These are phyloP conservation scores for Musca vetustissima DNA, from an alignment of 1,140 invertebrate species.

Conservation along the genomic window DNA sequence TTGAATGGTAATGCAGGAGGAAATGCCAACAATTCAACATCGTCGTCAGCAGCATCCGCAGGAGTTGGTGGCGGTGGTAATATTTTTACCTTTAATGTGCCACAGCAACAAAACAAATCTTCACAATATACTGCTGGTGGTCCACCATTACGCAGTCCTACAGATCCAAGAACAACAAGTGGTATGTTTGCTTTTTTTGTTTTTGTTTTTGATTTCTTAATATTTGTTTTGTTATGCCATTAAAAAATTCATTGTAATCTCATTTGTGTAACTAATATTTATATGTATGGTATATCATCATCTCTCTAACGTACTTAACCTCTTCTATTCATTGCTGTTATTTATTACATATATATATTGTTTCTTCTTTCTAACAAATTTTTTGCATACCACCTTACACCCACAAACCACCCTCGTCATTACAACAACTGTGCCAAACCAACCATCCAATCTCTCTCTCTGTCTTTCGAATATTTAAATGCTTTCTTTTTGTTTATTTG, in stretches of 20 bases:
- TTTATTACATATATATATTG: no score
- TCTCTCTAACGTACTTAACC: not conserved
- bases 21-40: no score
- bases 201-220: not conserved
- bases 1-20: conserved; percentile 36
- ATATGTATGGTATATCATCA: not conserved
- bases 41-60: not conserved
- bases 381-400: no score
- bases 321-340: no score
- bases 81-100: conserved; percentile 54
- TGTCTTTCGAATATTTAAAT: no score
- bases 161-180: conserved; percentile 35
- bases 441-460: no score
- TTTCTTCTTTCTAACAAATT: no score
- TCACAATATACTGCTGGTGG: conserved; percentile 35
- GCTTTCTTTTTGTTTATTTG: no score
- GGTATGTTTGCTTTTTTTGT: conserved; percentile 30
- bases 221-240: not conserved
- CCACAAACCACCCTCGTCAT: no score
- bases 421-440: no score
- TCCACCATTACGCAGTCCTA: conserved; percentile 46
- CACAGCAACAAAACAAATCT: conserved; percentile 42
- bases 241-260: no score
- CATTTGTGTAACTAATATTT: no score
- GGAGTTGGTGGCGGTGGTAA: conserved; percentile 26